Evolutionary conservation across 2,888 invertebrate genomes (phyloP), one percentile per base, ranked within the genome.

Genomic region (Trilocha varians): DNA sequence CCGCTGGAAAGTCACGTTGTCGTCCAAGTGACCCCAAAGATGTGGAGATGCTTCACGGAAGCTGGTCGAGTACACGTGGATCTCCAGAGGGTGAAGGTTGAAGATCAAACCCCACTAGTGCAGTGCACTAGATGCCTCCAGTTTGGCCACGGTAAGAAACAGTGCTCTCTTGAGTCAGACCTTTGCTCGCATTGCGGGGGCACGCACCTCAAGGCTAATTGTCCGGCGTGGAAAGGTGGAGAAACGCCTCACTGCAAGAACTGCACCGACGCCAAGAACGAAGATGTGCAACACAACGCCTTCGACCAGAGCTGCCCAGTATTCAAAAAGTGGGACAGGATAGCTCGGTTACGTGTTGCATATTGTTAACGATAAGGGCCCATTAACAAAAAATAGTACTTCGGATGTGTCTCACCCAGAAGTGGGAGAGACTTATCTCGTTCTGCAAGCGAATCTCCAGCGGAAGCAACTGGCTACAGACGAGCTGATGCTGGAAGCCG

Each of bases 21-120:
- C 32, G 18, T 18, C 32, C 17, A 14, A 38, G 35, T 36, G 36
- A 38, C 34, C 33, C 42, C 38, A 25, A 38, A 38, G 34, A 16
- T 25, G 34, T 52, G 51, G 49, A 51, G 47, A 47, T 52, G 49
- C 52, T 45, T 49, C 47, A 44, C 45, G 43, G 44, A 44, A 43
- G 43, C 44, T 41, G 45, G 46, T 46, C 48, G 45, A 48, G 25
- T 36, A 16, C 35, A 52, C 46, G 50, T 18, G 8, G 46, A 46
- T 33, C 2, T 47, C 5, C 44, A 44, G 14, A 36, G 41, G 9
- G 17, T 42, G 5, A n/a, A 9, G 2, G 42, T 44, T 1, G 16
- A 17, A 1, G 53, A 53, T 38, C 47, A 49, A 15, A 45, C n/a
- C n/a, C n/a, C n/a, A n/a, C n/a, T n/a, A n/a, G n/a, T n/a, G n/a